Percentiles rank a stretch among this genome's conserved stretches.
phyloP scores from a whole-genome alignment of 2,888 invertebrate species.

The Meandrusa payeni region DNA sequence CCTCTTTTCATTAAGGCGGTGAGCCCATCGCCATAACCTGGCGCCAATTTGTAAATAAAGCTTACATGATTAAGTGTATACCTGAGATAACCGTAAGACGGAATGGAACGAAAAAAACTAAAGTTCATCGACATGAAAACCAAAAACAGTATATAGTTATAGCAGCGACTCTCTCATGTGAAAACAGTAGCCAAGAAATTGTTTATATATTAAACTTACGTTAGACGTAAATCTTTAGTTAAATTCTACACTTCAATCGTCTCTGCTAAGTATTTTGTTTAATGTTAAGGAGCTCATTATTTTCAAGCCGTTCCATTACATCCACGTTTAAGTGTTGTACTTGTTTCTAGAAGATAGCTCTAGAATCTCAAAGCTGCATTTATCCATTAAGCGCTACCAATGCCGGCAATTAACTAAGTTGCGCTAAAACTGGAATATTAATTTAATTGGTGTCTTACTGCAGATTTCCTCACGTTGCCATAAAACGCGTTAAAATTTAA shows the following conservation, averaged over 20 bases:
- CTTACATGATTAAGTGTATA: too few species aligned
- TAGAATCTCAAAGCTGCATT: conserved; percentile 20
- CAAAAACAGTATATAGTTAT: too few species aligned
- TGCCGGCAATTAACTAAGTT: conserved; percentile 20
- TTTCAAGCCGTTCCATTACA: conserved; percentile 20
- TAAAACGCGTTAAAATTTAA: conserved; percentile 24
- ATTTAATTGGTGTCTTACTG: conserved; percentile 24
- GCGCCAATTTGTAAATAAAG: too few species aligned
- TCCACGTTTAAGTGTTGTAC: conserved; percentile 13
- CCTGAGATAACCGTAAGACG: too few species aligned
- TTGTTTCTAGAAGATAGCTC: conserved; percentile 19
- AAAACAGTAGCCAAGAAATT: too few species aligned
- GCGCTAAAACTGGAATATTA: conserved; percentile 23
- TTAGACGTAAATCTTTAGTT: not conserved
- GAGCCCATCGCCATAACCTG: too few species aligned
- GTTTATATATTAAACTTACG: too few species aligned
- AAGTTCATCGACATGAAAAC: too few species aligned
- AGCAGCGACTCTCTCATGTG: too few species aligned
- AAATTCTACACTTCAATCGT: conserved; percentile 4
- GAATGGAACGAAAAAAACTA: too few species aligned
- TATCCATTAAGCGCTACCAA: conserved; percentile 24
- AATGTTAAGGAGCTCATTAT: conserved; percentile 14
- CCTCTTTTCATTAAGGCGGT: too few species aligned
- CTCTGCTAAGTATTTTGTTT: conserved; percentile 6
- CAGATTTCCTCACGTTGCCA: conserved; percentile 17